Percentiles rank a stretch among this genome's conserved stretches.
These are phyloP conservation scores for Bovichtus variegatus DNA, from an alignment of 2,797 vertebrate species.

Conservation along the genomic window DNA sequence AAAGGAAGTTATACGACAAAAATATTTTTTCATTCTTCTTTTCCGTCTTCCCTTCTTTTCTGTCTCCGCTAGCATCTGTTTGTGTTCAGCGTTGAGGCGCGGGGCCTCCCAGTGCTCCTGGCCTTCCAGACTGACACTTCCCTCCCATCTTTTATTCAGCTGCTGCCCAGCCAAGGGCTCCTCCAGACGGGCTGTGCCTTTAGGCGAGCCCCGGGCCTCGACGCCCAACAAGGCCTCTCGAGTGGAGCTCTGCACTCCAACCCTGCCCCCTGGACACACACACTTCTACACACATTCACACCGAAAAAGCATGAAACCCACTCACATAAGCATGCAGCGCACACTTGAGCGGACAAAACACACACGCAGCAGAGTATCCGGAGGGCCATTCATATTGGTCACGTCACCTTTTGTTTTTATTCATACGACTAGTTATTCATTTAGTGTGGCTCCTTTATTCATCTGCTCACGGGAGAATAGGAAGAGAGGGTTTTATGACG, in stretches of 20 bases:
- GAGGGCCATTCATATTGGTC: slow-evolving; percentile 47
- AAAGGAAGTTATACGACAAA: not conserved
- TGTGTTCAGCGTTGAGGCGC: slow-evolving; percentile 29
- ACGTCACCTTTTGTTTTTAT: slow-evolving; percentile 71
- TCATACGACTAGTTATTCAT: slow-evolving; percentile 74
- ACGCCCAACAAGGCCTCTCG: slow-evolving; percentile 72
- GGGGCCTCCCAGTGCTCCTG: slow-evolving; percentile 62
- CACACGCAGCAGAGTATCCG: slow-evolving; percentile 18
- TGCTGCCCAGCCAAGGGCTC: slow-evolving; percentile 70
- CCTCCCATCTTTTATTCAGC: slow-evolving; percentile 82
- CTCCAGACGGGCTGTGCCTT: slow-evolving; percentile 80
- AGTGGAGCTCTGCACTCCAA: slow-evolving; percentile 60
- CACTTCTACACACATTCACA: slow-evolving; percentile 9
- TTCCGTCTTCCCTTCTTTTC: not conserved
- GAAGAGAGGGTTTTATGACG: not conserved
- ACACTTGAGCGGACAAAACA: slow-evolving; percentile 11
- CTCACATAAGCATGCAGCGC: slow-evolving; percentile 32
- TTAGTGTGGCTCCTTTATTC: slow-evolving; percentile 70
- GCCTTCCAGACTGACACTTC: slow-evolving; percentile 74
- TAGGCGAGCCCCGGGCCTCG: slow-evolving; percentile 79
- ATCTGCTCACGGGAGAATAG: slow-evolving; percentile 31
- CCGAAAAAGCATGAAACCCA: not conserved
- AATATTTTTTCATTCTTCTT: not conserved
- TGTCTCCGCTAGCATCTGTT: slow-evolving; percentile 63
- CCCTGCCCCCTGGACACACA: slow-evolving; percentile 48